These are phyloP conservation scores for Morone saxatilis DNA, from an alignment of 2,113 vertebrate genomes.

Conservation along the genomic window DNA sequence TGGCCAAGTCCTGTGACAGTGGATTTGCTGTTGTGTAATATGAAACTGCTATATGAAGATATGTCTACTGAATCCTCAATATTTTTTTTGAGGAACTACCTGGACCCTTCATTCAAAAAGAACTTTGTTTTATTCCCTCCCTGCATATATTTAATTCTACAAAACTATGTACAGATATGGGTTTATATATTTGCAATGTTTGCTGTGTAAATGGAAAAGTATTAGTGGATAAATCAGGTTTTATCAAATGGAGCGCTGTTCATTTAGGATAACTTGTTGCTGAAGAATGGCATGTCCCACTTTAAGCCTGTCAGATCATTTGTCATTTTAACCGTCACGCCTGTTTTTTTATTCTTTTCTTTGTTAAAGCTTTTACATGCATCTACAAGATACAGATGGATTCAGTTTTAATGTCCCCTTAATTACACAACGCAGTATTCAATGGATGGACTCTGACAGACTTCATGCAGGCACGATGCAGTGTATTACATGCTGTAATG, in stretches of 20 bases:
- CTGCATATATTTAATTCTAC: constrained; percentile 81
- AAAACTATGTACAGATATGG: constrained; percentile 93
- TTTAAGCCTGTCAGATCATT: constrained; percentile 78
- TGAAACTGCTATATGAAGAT: constrained; percentile 83
- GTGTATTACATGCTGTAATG: constrained; percentile 41
- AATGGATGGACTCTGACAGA: constrained; percentile 42
- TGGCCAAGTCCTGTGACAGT: constrained; percentile 92
- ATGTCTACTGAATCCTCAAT: constrained; percentile 82
- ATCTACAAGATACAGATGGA: constrained; percentile 42
- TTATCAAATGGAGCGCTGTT: constrained; percentile 86
- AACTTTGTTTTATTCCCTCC: constrained; percentile 65
- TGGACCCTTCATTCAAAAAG: constrained; percentile 69
- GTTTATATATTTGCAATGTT: constrained; percentile 95
- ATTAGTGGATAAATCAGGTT: constrained; percentile 88
- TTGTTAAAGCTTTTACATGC: constrained; percentile 53
- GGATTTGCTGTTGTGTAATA: constrained; percentile 92
- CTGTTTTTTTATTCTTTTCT: constrained; percentile 34
- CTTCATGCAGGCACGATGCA: constrained; percentile 36
- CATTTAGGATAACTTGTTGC: constrained; percentile 70
- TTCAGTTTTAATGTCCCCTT: constrained; percentile 53
- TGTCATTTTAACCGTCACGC: constrained; percentile 64
- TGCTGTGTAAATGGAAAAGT: constrained; percentile 89
- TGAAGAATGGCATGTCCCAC: constrained; percentile 75
- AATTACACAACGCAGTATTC: constrained; percentile 67
- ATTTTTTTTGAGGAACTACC: constrained; percentile 81